Evolutionary conservation across 2,888 invertebrate genomes (phyloP).

Genomic region (Spilarctia lutea): DNA sequence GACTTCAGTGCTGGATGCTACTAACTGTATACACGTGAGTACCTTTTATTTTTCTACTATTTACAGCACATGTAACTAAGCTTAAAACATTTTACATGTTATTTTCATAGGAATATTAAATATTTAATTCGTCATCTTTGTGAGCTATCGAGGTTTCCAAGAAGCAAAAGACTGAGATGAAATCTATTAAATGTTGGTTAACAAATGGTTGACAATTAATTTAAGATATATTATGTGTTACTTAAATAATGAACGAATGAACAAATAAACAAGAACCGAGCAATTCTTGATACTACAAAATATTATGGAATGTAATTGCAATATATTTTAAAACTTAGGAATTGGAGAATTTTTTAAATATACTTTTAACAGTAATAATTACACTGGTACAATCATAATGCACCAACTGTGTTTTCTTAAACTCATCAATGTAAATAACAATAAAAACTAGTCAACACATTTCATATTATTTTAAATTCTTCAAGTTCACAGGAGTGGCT

Average conservation of each 20-base stretch:
- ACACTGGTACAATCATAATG: slow-evolving; percentile 41
- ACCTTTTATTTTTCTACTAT: slow-evolving; percentile 34
- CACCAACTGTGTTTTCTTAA: slow-evolving; percentile 58
- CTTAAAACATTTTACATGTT: neutral
- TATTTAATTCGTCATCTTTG: neutral
- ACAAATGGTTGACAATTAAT: neutral
- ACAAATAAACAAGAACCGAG: too few relatives aligned
- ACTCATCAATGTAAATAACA: slow-evolving; percentile 78
- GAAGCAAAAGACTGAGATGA: neutral
- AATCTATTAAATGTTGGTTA: neutral
- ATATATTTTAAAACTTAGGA: slow-evolving; percentile 12
- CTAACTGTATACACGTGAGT: slow-evolving; percentile 90
- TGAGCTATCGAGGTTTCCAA: neutral
- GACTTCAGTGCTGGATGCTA: slow-evolving; percentile 89
- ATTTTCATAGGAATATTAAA: neutral
- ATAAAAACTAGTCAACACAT: slow-evolving; percentile 70
- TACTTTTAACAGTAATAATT: slow-evolving; percentile 38
- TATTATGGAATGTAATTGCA: neutral
- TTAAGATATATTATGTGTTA: neutral
- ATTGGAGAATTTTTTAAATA: slow-evolving; percentile 25
- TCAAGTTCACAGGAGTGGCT: slow-evolving; percentile 64
- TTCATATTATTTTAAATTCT: slow-evolving; percentile 72
- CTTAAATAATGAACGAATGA: neutral
- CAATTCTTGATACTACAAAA: neutral
- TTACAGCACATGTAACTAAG: neutral